A percentile compares a stretch with the other conserved stretches of the same genome.
These are phyloP conservation scores for Coreius guichenoti DNA, from an alignment of 2,797 vertebrate species.

Conservation along the genomic window DNA sequence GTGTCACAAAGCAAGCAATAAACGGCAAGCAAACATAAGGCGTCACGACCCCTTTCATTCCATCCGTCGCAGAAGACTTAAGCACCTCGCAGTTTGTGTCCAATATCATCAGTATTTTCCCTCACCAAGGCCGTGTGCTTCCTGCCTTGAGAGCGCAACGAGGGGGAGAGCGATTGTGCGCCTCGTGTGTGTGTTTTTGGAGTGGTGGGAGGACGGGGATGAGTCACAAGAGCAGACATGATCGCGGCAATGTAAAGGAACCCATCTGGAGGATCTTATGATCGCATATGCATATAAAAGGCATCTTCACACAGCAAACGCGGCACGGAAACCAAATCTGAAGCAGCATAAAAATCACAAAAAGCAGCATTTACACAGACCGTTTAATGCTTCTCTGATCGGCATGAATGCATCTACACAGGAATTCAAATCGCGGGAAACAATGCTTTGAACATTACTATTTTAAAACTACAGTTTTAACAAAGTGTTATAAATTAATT, in stretches of 20 bases:
- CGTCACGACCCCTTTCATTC: conserved; percentile 19
- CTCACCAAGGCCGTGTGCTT: conserved; percentile 2
- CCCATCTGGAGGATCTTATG: conserved; percentile 45
- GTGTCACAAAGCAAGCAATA: conserved; percentile 22
- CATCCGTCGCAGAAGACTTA: not conserved
- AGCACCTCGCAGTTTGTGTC: conserved; percentile 15
- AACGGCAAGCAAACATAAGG: conserved; percentile 22
- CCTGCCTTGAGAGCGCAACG: not conserved
- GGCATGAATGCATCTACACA: too few species aligned
- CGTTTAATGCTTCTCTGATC: too few species aligned
- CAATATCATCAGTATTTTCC: conserved; percentile 31
- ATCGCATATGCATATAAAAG: conserved; percentile 12
- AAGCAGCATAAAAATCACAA: too few species aligned
- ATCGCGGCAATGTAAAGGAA: conserved; percentile 34
- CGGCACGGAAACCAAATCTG: too few species aligned
- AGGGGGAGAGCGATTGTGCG: conserved; percentile 39
- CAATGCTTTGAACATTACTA: too few species aligned
- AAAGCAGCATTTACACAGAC: too few species aligned
- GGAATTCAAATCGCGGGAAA: too few species aligned
- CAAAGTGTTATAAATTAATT: too few species aligned
- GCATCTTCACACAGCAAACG: too few species aligned
- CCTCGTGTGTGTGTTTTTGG: conserved; percentile 30
- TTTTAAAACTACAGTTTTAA: too few species aligned
- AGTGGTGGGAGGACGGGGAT: conserved; percentile 50
- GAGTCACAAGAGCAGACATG: conserved; percentile 58